Percentiles rank a stretch among this genome's conserved stretches.
Evolutionary conservation across 2,888 invertebrate species (phyloP).

Genomic region (Mamestra brassicae): DNA sequence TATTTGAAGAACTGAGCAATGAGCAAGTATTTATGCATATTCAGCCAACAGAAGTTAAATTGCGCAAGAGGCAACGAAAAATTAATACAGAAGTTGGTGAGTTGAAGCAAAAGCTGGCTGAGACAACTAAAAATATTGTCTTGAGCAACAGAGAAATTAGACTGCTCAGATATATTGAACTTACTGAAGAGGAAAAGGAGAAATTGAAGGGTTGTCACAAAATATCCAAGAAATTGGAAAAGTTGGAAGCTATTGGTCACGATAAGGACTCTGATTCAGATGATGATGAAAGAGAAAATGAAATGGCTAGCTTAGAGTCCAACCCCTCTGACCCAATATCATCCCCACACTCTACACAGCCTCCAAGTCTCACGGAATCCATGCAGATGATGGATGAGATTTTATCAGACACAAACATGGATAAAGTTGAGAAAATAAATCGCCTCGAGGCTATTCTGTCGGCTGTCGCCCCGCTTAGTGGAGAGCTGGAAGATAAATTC

Average conservation of each 20-base stretch:
- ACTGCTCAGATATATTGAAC: conserved; percentile 96
- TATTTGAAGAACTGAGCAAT: conserved; percentile 96
- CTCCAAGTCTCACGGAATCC: conserved; percentile 96
- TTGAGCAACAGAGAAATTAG: conserved; percentile 97
- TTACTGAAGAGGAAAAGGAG: conserved; percentile 98
- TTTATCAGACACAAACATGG: conserved; percentile 95
- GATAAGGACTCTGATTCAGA: conserved; percentile 95
- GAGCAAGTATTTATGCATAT: conserved; percentile 97
- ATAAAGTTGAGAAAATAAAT: conserved; percentile 96
- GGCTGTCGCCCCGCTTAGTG: conserved; percentile 94
- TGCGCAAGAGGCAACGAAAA: conserved; percentile 97
- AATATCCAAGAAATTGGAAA: conserved; percentile 97
- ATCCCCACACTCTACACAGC: conserved; percentile 94
- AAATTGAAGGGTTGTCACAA: conserved; percentile 97
- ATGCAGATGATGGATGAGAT: conserved; percentile 97
- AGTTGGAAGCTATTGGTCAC: conserved; percentile 95
- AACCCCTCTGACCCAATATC: conserved; percentile 94
- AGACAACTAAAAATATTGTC: conserved; percentile 96
- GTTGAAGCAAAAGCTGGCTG: conserved; percentile 94
- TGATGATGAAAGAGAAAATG: conserved; percentile 93
- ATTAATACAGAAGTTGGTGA: conserved; percentile 97
- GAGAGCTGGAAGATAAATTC: conserved; percentile 90
- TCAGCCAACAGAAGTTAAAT: conserved; percentile 95
- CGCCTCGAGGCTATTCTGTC: conserved; percentile 96
- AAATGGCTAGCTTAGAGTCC: conserved; percentile 95